Evolutionary conservation across 2,888 invertebrate species (phyloP).

Genomic region (Strigamia maritima): DNA sequence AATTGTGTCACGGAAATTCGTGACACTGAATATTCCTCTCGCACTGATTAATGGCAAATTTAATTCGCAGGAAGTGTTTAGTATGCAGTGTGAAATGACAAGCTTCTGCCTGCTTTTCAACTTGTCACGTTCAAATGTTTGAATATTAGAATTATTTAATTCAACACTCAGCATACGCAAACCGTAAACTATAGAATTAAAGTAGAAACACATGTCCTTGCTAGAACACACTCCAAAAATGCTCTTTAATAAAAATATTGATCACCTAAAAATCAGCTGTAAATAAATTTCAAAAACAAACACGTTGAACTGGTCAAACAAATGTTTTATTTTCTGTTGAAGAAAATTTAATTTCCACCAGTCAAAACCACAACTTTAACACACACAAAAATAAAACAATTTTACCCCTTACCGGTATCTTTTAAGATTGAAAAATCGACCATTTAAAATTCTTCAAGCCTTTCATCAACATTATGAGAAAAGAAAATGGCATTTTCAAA

Average conservation of each 20-base stretch:
- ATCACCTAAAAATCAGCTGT: too few species aligned
- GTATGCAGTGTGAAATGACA: slow-evolving; percentile 32
- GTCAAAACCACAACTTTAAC: neutral
- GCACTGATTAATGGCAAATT: slow-evolving; percentile 12
- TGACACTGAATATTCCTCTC: slow-evolving; percentile 13
- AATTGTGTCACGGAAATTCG: slow-evolving; percentile 20
- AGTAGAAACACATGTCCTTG: neutral
- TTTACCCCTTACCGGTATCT: neutral
- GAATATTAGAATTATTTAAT: neutral
- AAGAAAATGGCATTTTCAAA: neutral
- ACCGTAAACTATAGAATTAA: neutral
- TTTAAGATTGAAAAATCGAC: too few species aligned
- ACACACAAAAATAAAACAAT: neutral
- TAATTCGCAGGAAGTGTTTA: slow-evolving; percentile 24
- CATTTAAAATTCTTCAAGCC: too few species aligned
- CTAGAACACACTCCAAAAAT: too few species aligned
- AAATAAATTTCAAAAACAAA: too few species aligned
- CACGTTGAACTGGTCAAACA: too few species aligned
- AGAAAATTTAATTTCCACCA: neutral
- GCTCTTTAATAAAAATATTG: too few species aligned
- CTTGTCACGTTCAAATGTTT: slow-evolving; percentile 13
- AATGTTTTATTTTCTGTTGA: too few species aligned
- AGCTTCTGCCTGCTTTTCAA: slow-evolving; percentile 4
- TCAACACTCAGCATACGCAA: too few species aligned
- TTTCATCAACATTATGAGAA: neutral